phyloP scores from a whole-genome alignment of 2,113 vertebrate species.

The Scortum barcoo region DNA sequence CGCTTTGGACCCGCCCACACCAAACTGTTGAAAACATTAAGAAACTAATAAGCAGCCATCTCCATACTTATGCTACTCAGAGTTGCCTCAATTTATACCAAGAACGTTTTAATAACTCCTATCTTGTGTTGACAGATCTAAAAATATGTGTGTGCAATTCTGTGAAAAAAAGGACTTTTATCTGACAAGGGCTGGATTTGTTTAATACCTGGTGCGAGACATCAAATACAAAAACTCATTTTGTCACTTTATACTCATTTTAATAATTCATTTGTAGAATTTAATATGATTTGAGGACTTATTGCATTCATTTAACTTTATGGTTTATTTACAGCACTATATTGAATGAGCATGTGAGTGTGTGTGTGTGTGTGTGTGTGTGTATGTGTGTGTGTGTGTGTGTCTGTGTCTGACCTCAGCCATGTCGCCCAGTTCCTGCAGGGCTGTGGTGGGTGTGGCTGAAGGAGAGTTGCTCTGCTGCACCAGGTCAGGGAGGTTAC shows the following conservation, averaged over 20 bases:
- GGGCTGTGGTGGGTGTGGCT: conserved; percentile 90
- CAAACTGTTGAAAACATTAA: conserved; percentile 85
- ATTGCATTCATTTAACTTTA: not conserved
- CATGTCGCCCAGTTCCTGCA: conserved; percentile 91
- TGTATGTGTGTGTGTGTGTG: not conserved
- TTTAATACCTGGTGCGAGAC: not conserved
- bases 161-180: not conserved
- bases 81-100: not conserved
- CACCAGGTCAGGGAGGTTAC: conserved; percentile 96
- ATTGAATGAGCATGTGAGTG: not conserved
- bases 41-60: not conserved
- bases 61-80: not conserved
- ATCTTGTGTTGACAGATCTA: not conserved
- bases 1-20: conserved; percentile 92
- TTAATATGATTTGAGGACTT: not conserved
- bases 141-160: not conserved
- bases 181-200: not conserved
- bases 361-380: conserved; percentile 6
- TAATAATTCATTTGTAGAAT: not conserved
- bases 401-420: conserved; percentile 86
- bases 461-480: conserved; percentile 96
- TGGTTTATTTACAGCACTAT: not conserved
- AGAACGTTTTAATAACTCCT: not conserved
- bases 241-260: not conserved
- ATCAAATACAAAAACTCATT: not conserved